Base-by-base conservation (phyloP, 2,113 vertebrate genomes). In the Platysternon megacephalum region DNA sequence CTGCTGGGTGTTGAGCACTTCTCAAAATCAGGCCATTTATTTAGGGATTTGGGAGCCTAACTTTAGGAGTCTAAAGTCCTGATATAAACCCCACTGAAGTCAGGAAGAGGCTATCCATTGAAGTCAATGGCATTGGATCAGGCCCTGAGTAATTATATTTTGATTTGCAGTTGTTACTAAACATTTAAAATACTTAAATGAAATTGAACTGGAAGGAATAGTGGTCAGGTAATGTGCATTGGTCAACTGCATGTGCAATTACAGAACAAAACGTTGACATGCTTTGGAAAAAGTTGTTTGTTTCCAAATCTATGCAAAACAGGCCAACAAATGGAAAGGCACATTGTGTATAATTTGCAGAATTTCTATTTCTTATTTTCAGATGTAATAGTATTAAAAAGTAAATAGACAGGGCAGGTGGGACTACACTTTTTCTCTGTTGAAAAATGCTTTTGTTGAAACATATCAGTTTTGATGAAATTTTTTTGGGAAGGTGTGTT, bases 251-350 rank as follows among this genome's bases (percentile, higher is more conserved):
- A 51, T 93, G 72, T 84, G 28, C 51, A 72, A 91, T 55, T 61
- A 48, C 29, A 61, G 82, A 91, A n/a, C 46, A 84, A 92, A 83
- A 21, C 11, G 49, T 48, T 85, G 44, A 58, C 56, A 80, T 4
- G 0, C 8, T 53, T 61, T 86, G 49, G 68, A 83, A 88, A 81
- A 74, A 88, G 81, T 39, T 88, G 28, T 84, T 93, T 51, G 58
- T 21, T 28, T 48, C 68, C 42, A 85, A 85, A 19, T 72, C 42
- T 80, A 17, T 79, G 29, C 55, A 68, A 14, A 39, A 29, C 10
- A 82, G 88, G 72, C 88, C 85, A 93, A 53, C 14, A 86, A 80
- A 87, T 89, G 52, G 84, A 91, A 84, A 93, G 51, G 7, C 56
- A 86, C 26, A 22, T 61, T 86, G n/a, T 81, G 5, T 87, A 65